phyloP scores from a whole-genome alignment of 2,888 invertebrate genomes.

The Ornithoptera priamus region DNA sequence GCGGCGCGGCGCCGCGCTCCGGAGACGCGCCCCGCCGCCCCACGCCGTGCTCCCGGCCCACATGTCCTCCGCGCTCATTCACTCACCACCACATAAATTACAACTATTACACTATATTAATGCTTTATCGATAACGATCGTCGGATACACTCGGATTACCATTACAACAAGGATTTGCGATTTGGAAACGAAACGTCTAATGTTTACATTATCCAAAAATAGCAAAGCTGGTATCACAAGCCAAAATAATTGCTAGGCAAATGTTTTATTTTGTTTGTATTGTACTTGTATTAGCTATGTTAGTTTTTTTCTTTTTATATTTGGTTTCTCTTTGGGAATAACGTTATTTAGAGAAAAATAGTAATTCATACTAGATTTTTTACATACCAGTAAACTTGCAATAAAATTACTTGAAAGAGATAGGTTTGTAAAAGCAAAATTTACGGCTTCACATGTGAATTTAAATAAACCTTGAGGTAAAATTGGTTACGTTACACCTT shows the following conservation, averaged over 20 bases:
- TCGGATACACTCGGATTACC: constrained; percentile 7
- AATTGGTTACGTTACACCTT: too few relatives aligned
- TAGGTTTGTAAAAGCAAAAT: too few relatives aligned
- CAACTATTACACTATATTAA: constrained; percentile 37
- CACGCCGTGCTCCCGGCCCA: constrained; percentile 36
- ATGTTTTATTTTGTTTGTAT: constrained; percentile 10
- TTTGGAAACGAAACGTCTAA: constrained; percentile 10
- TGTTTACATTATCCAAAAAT: constrained; percentile 24
- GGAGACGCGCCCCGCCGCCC: constrained; percentile 37
- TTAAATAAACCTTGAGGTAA: too few relatives aligned
- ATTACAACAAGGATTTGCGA: constrained; percentile 13
- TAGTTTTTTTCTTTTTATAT: too few relatives aligned
- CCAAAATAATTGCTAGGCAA: constrained; percentile 16
- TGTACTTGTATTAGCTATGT: background rate
- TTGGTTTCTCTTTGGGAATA: too few relatives aligned
- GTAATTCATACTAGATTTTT: too few relatives aligned
- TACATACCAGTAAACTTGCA: too few relatives aligned
- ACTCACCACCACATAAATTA: constrained; percentile 45
- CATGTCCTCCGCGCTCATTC: constrained; percentile 47
- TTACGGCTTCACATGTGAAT: too few relatives aligned
- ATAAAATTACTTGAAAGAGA: too few relatives aligned
- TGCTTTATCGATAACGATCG: constrained; percentile 31
- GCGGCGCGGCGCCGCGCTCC: constrained; percentile 35
- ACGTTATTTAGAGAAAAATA: too few relatives aligned
- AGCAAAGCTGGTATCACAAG: constrained; percentile 15